Base-by-base conservation (phyloP, 2,113 vertebrate species). In the Halcyon malimbica region DNA sequence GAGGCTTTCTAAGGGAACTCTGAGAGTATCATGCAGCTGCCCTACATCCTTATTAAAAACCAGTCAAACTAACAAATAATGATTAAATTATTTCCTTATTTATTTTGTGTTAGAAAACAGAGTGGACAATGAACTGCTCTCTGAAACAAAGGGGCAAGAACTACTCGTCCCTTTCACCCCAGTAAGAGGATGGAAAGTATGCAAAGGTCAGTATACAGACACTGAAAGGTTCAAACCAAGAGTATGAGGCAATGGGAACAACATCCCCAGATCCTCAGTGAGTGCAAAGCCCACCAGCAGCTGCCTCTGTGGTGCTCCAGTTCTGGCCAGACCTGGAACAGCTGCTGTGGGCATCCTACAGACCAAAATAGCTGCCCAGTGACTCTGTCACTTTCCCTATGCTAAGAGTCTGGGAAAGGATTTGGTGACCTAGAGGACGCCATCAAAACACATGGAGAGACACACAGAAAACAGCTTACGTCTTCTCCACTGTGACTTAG, bases 1-100 rank as follows among this genome's bases (percentile, higher is more conserved):
- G 63, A 62, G 37, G 41, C 92, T 97, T 95, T 94, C 91, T 93
- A 92, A 95, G 93, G 69, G 79, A 89, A 67, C 48, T 53, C 80
- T 73, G 48, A 92, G 73, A 94, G 65, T 74, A 84, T 25, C 0
- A 0, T 69, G 81, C 95, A 95, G 89, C 91, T 97, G 96, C n/a
- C 60, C 50, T 77, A 53, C 54, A 50, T 79, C 87, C 89, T 86
- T 71, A 89, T 96, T 93, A 93, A 92, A 92, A 82, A 81, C 9
- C 69, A 94, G 91, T 90, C 89, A 96, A 97, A 95, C 83, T 96
- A 96, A 96, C 87, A 87, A 92, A 89, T 93, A 96, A 96, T 91
- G 93, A 91, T 94, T 67, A 96, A 96, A 94, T 90, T 0, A 94
- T 95, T 94, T 94, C 89, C 94, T 87, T 94, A 94, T 96, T 94